These are phyloP conservation scores for Sipha flava DNA, from an alignment of 1,140 invertebrate genomes.

Conservation along the genomic window DNA sequence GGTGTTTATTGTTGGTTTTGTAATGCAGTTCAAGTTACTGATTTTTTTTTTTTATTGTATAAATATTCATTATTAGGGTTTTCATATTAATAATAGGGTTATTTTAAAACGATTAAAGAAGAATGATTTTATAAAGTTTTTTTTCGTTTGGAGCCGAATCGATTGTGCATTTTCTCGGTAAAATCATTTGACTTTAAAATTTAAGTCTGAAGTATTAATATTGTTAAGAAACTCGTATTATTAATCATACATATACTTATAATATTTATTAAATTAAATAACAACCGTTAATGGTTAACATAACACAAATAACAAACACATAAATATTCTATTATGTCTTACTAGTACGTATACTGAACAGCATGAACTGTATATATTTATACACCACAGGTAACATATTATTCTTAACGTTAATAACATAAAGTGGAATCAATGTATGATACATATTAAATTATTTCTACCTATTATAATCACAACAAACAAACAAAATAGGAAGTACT, in stretches of 20 bases:
- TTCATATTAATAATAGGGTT: too few species aligned
- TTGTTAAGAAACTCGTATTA: too few species aligned
- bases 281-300: background rate
- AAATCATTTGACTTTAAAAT: background rate
- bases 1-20: background rate
- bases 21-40: too few species aligned
- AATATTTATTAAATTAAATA: slow-evolving; percentile 6
- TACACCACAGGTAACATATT: background rate
- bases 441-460: background rate
- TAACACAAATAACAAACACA: background rate
- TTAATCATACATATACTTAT: background rate
- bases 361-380: too few species aligned
- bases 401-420: background rate
- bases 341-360: too few species aligned
- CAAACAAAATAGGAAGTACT: background rate
- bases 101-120: too few species aligned
- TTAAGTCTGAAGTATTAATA: background rate
- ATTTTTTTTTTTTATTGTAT: too few species aligned
- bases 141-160: too few species aligned
- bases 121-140: too few species aligned
- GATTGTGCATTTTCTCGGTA: too few species aligned
- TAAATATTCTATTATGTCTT: background rate
- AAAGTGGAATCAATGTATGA: background rate
- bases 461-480: background rate
- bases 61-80: too few species aligned